phyloP scores from a whole-genome alignment of 2,797 vertebrate species.

The Poecilia velifera region DNA sequence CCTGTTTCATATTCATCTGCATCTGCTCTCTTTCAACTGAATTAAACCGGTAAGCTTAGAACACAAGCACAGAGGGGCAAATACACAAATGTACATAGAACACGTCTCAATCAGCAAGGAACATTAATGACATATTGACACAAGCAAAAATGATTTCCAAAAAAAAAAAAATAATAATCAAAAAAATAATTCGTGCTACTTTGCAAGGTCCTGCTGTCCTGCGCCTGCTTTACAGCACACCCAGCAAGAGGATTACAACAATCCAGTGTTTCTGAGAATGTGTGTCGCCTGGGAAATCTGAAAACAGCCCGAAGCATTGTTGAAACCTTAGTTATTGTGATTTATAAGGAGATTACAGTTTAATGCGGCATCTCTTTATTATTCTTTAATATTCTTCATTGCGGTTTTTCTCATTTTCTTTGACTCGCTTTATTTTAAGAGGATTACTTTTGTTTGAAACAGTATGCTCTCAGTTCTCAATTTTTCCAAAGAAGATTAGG shows the following conservation, averaged over 20 bases:
- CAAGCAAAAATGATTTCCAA: conserved; percentile 1
- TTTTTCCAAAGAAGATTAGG: neutral
- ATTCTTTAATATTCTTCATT: conserved; percentile 8
- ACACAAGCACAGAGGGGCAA: conserved; percentile 48
- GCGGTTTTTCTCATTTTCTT: conserved; percentile 10
- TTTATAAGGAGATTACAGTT: conserved; percentile 56
- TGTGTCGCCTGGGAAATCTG: conserved; percentile 46
- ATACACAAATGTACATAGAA: neutral
- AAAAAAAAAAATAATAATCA: neutral
- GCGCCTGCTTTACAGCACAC: conserved; percentile 14
- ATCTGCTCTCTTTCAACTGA: conserved; percentile 66
- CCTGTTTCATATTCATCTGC: conserved; percentile 70
- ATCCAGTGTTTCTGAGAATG: conserved; percentile 25
- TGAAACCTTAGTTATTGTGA: conserved; percentile 54
- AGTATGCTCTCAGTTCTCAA: neutral
- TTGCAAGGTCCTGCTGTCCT: conserved; percentile 15
- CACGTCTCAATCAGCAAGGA: conserved; percentile 9
- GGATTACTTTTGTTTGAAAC: neutral
- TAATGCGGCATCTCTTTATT: conserved; percentile 56
- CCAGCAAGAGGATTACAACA: conserved; percentile 46
- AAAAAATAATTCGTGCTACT: conserved; percentile 24
- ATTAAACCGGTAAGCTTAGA: conserved; percentile 35
- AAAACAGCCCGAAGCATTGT: conserved; percentile 57
- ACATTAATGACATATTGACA: conserved; percentile 22
- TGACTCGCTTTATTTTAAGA: conserved; percentile 1